Base-by-base conservation (phyloP, 2,113 vertebrate genomes). In the Nannospalax galili region DNA sequence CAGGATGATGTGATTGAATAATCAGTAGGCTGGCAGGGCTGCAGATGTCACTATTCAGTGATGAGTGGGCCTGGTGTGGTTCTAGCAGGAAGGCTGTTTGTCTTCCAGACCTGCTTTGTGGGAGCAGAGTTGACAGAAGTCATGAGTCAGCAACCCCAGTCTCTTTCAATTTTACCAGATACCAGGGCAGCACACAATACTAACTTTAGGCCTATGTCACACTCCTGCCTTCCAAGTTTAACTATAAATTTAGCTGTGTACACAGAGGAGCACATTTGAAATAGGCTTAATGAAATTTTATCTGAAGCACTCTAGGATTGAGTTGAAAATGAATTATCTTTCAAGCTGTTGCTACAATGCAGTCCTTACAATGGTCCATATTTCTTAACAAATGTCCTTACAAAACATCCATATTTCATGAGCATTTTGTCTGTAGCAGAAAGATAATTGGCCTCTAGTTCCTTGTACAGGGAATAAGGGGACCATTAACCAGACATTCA, bases 381-480 rank as follows among this genome's bases (percentile, higher is more conserved):
- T 48, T 32, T 32, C 81, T 84, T 92, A 97, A 95, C 45, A 67
- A 94, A 95, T 96, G 92, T 85, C 26, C 70, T 96, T 94, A 80
- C 87, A 96, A 95, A 91, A 9, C 67, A 56, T 69, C 84, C 65
- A 14, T 95, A 82, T 96, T 95, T 96, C 92, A 96, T 96, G 95
- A 97, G 35, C 89, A 84, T 96, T 97, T 52, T 91, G 94, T 97
- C 73, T 88, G 52, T 48, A 95, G 94, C 62, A 94, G 75, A 84
- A 96, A 98, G 95, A 96, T 94, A 98, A 98, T 96, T 92, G 82
- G 40, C 64, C 88, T 87, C 65, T 95, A 94, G 94, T 64, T 86
- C 64, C 88, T 75, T 90, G 69, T 84, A 62, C 28, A 93, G 74
- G 58, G 81, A 92, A 95, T 97, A 90, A 91, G 92, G 73, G 88